Evolutionary conservation across 2,797 vertebrate genomes (phyloP).

Genomic region (Antennarius maculatus): DNA sequence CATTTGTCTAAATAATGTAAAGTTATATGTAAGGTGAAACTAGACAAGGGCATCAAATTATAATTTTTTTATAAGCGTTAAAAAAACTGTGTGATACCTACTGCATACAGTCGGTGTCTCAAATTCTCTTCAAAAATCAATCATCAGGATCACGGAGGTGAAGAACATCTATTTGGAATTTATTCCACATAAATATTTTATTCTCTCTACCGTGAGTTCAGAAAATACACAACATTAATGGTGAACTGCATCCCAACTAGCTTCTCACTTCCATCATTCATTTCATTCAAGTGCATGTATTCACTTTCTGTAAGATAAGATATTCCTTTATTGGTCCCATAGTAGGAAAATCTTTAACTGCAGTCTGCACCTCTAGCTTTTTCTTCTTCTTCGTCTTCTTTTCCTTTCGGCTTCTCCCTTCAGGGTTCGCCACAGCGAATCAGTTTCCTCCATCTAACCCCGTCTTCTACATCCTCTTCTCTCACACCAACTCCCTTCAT

Average conservation of each 20-base stretch:
- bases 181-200: conserved; percentile 32
- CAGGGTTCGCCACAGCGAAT: no score
- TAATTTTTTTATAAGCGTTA: not conserved
- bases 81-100: conserved; percentile 9
- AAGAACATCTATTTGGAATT: conserved; percentile 41
- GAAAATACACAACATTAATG: not conserved
- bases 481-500: no score
- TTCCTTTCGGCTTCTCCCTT: no score
- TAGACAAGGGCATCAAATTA: not conserved
- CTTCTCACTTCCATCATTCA: conserved; percentile 13
- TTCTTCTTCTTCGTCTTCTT: no score
- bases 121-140: conserved; percentile 2
- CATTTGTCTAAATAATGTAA: conserved; percentile 8
- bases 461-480: no score
- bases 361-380: conserved; percentile 21
- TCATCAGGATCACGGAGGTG: conserved; percentile 14
- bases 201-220: conserved; percentile 12
- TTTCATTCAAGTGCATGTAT: conserved; percentile 5
- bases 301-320: not conserved
- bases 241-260: conserved; percentile 15
- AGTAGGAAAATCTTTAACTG: conserved; percentile 8
- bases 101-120: conserved; percentile 7
- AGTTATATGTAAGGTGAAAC: not conserved
- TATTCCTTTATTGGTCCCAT: no score
- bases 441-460: no score